phyloP scores from a whole-genome alignment of 2,797 vertebrate species.

The Coilia nasus region DNA sequence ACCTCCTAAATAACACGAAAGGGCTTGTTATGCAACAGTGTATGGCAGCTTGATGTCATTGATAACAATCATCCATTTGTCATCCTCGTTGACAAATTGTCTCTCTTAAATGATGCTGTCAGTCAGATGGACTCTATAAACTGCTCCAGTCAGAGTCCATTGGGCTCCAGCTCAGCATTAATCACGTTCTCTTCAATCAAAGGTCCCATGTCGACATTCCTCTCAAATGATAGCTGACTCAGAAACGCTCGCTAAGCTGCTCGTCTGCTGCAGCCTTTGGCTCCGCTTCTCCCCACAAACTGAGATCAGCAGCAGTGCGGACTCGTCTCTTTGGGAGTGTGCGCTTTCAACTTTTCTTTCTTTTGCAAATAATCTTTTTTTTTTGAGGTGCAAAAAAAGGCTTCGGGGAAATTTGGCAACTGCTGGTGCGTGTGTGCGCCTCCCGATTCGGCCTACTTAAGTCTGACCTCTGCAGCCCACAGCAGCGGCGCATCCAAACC shows the following conservation, averaged over 20 bases:
- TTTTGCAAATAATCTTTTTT: neutral
- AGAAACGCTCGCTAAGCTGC: neutral
- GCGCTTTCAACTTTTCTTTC: neutral
- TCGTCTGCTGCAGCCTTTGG: neutral
- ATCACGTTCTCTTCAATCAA: conserved; percentile 23
- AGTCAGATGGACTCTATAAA: neutral
- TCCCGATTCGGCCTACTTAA: neutral
- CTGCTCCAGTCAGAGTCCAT: conserved; percentile 15
- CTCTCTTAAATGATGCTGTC: conserved; percentile 16
- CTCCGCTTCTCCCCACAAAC: neutral
- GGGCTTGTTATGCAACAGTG: conserved; percentile 17
- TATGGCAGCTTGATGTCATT: conserved; percentile 3
- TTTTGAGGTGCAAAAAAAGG: neutral
- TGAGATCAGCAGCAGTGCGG: neutral
- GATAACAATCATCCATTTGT: conserved; percentile 26
- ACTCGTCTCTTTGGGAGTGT: neutral
- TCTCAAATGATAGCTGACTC: conserved; percentile 19
- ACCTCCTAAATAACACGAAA: conserved; percentile 1
- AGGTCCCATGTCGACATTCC: conserved; percentile 7
- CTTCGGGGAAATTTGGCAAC: neutral
- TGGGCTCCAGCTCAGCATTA: conserved; percentile 2
- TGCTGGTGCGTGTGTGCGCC: neutral
- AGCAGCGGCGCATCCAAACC: neutral
- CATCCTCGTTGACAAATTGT: conserved; percentile 18
- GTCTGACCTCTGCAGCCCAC: neutral